Conservation (phyloP, 2,113 vertebrate genomes). For the Physeter macrocephalus region DNA sequence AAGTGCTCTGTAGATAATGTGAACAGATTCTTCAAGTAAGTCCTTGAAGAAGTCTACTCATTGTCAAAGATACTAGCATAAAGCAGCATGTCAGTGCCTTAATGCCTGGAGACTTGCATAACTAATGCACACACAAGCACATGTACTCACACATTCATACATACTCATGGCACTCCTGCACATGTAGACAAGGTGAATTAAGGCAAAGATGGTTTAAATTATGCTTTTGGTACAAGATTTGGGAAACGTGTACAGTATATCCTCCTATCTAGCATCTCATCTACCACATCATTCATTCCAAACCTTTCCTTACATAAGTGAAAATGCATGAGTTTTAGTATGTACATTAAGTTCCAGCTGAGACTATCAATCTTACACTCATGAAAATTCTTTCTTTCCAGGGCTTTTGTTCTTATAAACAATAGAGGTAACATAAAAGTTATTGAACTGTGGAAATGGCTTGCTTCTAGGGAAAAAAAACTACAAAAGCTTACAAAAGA, state of each 20-base stretch:
- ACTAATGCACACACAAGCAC: not conserved
- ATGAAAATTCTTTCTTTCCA: not conserved
- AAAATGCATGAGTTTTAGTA: not conserved
- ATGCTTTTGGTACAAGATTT: not conserved
- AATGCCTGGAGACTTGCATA: not conserved
- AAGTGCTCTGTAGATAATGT: not conserved
- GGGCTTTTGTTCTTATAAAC: slow-evolving; percentile 27
- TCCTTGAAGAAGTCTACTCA: not conserved
- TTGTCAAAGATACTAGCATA: not conserved
- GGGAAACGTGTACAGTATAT: rapidly evolving
- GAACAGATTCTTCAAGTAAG: not conserved
- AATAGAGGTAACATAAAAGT: not conserved
- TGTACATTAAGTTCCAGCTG: not conserved
- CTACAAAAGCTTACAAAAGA: not conserved
- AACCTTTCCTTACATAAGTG: not conserved
- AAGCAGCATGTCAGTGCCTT: rapidly evolving
- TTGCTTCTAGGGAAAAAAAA: not conserved
- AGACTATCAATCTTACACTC: not conserved
- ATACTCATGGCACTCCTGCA: rapidly evolving
- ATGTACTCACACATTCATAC: rapidly evolving
- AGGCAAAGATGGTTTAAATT: not conserved
- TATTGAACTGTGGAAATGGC: not conserved
- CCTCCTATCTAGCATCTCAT: not conserved
- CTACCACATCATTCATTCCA: not conserved
- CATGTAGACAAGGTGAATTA: not conserved